Evolutionary conservation across 2,888 invertebrate species (phyloP), one percentile per base, ranked within the genome.

Genomic region (Drosophila neonasuta): DNA sequence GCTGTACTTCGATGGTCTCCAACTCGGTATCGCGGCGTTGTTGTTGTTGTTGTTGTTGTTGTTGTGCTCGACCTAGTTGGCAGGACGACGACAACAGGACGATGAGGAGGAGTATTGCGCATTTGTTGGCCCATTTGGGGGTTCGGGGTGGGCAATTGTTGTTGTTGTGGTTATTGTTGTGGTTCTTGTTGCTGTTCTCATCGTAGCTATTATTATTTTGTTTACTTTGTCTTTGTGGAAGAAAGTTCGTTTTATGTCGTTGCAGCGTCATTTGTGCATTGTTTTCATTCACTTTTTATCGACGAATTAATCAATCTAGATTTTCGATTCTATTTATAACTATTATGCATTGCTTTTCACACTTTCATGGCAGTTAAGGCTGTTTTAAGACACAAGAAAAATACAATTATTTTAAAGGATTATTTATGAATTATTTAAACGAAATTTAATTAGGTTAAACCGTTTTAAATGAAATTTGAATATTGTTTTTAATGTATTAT

Each of bases 211-310:
- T 57, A 30, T 64, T 2, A 41, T 13, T 62, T 30, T 64, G 75
- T 68, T 57, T 60, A 57, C 29, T 72, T 68, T 64, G 69, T 65
- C 29, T 72, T 69, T 64, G 65, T 63, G 71, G 65, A 15, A 57
- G 74, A 67, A 67, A 73, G 68, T 77, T 77, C 51, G 75, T 69
- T 83, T 68, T 71, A 69, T 60, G 60, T 65, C 71, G 77, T 80
- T 83, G 84, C 78, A 85, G 64, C 86, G 72, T 86, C 86, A 84
- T 87, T 87, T 80, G 87, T 86, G 86, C 86, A 86, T 87, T 76
- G 75, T 83, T 87, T 87, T 41, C 69, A 69, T 68, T 54, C 51
- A 72, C 68, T 65, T 67, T 56, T 44, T 46, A 49, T 50, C 15
- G 30, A 34, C 20, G 15, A 32, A 56, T 58, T 49, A 30, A 54